Conservation (phyloP, 1,140 invertebrate species). For the Cherax destructor region DNA sequence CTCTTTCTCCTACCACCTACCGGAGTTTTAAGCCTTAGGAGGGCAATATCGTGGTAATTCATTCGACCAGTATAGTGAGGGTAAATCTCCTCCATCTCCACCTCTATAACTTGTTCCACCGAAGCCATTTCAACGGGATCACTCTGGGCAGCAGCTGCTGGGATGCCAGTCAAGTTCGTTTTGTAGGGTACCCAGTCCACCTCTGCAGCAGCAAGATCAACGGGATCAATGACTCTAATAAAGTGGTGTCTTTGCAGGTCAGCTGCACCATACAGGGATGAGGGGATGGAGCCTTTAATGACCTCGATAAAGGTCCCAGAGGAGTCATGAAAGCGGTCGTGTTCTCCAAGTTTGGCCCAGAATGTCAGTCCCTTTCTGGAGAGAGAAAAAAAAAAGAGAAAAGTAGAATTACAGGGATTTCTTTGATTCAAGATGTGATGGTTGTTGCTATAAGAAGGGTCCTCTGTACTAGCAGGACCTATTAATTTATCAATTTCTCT, state of each 20-base stretch:
- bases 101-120: conserved; percentile 26
- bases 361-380: background rate
- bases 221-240: too few relatives aligned
- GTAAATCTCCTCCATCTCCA: conserved; percentile 23
- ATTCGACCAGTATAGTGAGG: conserved; percentile 31
- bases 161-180: background rate
- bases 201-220: background rate
- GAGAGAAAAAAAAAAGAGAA: background rate
- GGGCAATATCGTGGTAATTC: conserved; percentile 66
- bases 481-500: too few relatives aligned
- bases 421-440: background rate
- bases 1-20: conserved; percentile 9
- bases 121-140: background rate
- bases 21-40: conserved; percentile 32
- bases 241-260: background rate
- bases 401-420: background rate
- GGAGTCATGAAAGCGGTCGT: conserved; percentile 17
- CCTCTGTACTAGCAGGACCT: too few relatives aligned
- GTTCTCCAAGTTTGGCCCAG: conserved; percentile 41
- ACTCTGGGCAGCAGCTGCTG: background rate
- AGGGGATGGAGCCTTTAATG: conserved; percentile 9
- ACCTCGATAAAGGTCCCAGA: background rate
- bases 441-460: background rate
- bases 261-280: background rate
- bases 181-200: background rate